Evolutionary conservation across 1,140 invertebrate species (phyloP).

Genomic region (Trichomalopsis sarcophagae): DNA sequence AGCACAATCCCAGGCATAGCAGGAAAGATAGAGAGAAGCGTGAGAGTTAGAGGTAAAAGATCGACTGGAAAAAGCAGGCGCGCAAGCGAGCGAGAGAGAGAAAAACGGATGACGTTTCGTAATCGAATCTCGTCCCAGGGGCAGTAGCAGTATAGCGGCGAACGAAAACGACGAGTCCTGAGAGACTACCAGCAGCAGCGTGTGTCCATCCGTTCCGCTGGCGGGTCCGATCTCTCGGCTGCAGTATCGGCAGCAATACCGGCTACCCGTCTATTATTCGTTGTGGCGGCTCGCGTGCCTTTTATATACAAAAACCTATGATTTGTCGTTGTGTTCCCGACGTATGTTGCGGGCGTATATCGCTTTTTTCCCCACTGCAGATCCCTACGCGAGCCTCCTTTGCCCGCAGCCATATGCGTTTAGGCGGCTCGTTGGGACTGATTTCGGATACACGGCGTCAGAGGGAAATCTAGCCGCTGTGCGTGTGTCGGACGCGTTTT

Average conservation of each 20-base stretch:
- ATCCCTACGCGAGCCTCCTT: not conserved
- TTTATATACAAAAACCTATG: constrained; percentile 56
- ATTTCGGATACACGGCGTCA: not conserved
- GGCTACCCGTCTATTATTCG: constrained; percentile 68
- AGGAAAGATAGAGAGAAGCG: not conserved
- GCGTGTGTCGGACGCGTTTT: not conserved
- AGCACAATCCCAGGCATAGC: not conserved
- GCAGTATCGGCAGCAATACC: constrained; percentile 53
- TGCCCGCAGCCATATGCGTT: not conserved
- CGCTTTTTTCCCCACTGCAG: not conserved
- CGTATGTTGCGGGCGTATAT: constrained; percentile 56
- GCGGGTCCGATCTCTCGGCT: constrained; percentile 26
- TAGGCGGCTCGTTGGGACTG: not conserved
- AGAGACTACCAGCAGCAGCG: constrained; percentile 57
- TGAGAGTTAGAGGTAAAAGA: constrained; percentile 19
- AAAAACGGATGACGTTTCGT: constrained; percentile 63
- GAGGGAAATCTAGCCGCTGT: not conserved
- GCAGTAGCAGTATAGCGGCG: not conserved
- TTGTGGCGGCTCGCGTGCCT: constrained; percentile 61
- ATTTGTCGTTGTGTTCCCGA: constrained; percentile 70
- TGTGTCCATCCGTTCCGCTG: constrained; percentile 58
- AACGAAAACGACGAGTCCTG: constrained; percentile 29
- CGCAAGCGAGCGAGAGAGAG: constrained; percentile 17
- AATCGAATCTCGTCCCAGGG: constrained; percentile 67
- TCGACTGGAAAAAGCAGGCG: constrained; percentile 24